Evolutionary conservation across 2,113 vertebrate species (phyloP).

Genomic region (Gymnorhina tibicen): DNA sequence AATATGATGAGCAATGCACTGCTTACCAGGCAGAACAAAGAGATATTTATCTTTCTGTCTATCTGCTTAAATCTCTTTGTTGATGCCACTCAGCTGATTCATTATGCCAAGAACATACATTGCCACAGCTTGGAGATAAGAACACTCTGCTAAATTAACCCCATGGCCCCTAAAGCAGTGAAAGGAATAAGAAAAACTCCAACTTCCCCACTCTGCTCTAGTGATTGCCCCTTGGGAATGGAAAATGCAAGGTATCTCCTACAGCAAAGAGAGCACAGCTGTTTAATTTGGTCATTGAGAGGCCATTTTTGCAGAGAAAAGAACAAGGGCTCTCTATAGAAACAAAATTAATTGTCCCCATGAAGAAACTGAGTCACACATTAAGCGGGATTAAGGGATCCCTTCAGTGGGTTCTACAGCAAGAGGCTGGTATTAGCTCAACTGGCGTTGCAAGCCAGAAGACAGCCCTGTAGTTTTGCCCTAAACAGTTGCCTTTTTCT

Average conservation of each 20-base stretch:
- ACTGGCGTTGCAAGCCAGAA: not conserved
- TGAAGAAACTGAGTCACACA: not conserved
- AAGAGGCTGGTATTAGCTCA: not conserved
- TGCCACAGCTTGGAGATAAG: not conserved
- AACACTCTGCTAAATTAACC: slow-evolving; percentile 15
- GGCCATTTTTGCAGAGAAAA: not conserved
- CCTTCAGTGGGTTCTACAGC: not conserved
- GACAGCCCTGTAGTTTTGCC: not conserved
- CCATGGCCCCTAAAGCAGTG: not conserved
- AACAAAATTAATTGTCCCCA: not conserved
- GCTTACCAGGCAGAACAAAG: slow-evolving; percentile 1
- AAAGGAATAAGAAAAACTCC: not conserved
- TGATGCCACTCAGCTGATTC: slow-evolving; percentile 48
- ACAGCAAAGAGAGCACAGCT: not conserved
- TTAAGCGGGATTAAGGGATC: too few relatives aligned
- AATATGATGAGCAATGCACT: slow-evolving; percentile 16
- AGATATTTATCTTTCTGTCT: slow-evolving; percentile 62
- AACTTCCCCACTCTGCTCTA: not conserved
- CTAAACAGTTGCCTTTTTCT: not conserved
- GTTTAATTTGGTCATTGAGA: not conserved
- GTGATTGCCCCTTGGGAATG: not conserved
- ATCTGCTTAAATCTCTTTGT: slow-evolving; percentile 63
- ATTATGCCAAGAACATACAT: slow-evolving; percentile 39
- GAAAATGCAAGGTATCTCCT: not conserved
- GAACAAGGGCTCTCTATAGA: not conserved